phyloP scores from a whole-genome alignment of 2,113 vertebrate species.

The Megaceryle maxima region DNA sequence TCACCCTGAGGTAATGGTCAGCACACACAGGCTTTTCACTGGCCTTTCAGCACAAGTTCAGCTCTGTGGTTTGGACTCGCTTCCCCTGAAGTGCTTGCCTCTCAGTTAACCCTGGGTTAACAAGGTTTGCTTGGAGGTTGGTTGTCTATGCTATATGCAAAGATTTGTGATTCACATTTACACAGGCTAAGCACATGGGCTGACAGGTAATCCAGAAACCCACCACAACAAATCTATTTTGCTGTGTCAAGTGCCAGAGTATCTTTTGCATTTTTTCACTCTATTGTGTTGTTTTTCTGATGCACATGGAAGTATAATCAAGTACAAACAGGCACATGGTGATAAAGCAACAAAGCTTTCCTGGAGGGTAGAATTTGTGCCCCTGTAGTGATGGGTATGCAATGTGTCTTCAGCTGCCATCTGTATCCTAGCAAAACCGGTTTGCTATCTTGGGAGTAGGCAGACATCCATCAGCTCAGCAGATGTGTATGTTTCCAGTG shows the following conservation, averaged over 20 bases:
- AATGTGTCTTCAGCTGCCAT: neutral
- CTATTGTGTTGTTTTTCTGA: neutral
- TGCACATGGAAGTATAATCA: neutral
- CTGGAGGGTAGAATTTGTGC: neutral
- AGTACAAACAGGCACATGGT: neutral
- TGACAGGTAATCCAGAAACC: neutral
- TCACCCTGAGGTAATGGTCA: neutral
- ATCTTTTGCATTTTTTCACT: neutral
- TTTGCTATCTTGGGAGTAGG: neutral
- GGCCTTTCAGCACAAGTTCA: neutral
- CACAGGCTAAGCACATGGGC: neutral
- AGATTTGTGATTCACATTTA: neutral
- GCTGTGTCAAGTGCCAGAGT: neutral
- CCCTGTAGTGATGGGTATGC: neutral
- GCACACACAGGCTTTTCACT: neutral
- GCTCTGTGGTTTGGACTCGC: neutral
- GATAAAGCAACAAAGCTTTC: neutral
- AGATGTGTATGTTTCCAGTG: neutral
- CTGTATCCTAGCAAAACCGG: neutral
- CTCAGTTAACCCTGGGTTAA: neutral
- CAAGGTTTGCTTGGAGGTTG: neutral
- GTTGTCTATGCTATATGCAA: neutral
- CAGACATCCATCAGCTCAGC: neutral
- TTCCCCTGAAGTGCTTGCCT: neutral
- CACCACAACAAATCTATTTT: neutral